These are phyloP conservation scores for Tetraodon nigroviridis DNA, from an alignment of 2,113 vertebrate species.

Conservation along the genomic window DNA sequence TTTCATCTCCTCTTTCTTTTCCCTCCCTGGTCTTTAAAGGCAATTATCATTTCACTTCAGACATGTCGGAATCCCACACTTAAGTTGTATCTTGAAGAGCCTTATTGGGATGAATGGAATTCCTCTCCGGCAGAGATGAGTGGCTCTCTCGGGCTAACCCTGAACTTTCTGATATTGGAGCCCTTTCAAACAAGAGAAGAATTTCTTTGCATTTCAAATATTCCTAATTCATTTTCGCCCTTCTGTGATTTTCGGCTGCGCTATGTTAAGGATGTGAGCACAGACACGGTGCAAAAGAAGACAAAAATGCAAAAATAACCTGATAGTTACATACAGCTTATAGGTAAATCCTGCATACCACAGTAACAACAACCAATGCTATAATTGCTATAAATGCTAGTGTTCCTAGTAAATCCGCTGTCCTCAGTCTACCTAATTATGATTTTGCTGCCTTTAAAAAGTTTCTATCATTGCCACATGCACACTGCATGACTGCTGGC, in stretches of 20 bases:
- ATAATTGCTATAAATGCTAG: neutral
- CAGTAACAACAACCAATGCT: neutral
- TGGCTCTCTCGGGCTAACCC: constrained; percentile 40
- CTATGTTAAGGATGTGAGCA: constrained; percentile 46
- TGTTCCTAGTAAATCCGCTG: constrained; percentile 25
- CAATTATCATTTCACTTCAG: constrained; percentile 77
- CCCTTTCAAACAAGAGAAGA: constrained; percentile 62
- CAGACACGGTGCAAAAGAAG: constrained; percentile 27
- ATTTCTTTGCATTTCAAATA: constrained; percentile 68
- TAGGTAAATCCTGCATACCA: neutral
- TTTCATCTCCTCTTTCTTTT: constrained; percentile 73
- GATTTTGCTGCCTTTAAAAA: constrained; percentile 35
- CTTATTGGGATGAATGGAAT: constrained; percentile 73
- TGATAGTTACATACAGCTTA: too few relatives aligned
- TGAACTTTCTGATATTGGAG: constrained; percentile 51
- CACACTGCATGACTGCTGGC: constrained; percentile 45
- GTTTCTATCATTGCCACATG: constrained; percentile 39
- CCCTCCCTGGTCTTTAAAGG: constrained; percentile 72
- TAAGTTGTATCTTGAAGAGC: constrained; percentile 64
- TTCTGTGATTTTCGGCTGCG: constrained; percentile 46
- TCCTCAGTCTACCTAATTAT: constrained; percentile 45
- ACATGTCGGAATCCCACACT: constrained; percentile 65
- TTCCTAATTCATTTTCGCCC: constrained; percentile 52
- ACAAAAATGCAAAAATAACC: too few relatives aligned
- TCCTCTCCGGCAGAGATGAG: constrained; percentile 65